Evolutionary conservation across 1,140 invertebrate genomes (phyloP), one percentile per base, ranked within the genome.

Genomic region (Drosophila equinoxialis): DNA sequence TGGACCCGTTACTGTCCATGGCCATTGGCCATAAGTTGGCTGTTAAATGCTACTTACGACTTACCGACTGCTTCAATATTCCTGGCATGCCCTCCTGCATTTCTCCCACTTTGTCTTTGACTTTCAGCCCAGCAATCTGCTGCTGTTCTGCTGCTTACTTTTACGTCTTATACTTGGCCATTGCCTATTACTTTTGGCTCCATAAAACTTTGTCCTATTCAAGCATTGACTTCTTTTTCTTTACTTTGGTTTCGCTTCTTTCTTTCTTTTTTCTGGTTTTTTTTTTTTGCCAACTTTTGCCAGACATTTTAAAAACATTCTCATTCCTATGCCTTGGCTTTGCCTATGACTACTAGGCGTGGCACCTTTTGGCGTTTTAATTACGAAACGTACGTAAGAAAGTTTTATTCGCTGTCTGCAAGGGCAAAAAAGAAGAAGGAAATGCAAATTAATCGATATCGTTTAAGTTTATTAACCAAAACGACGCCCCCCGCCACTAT

Each of bases 391-490:
- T 51, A 51, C 45, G 37, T 39, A 70, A 65, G 74, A 86, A 86
- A 89, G 70, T 83, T 87, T 63, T 55, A 42, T 45, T 39, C 64
- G 23, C 64, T 62, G 55, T 51, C 71, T 57, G 64, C 61, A 63
- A 20, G 57, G 60, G 60, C 45, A 23, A 75, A 70, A 59, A 51
- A 60, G 59, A 26, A 72, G 60, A 67, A 59, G 75, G 68, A 72
- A 79, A 87, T 87, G 84, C 84, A 87, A 87, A 87, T 87, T 83
- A 87, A 87, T 87, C 84, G 83, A 87, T 87, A 89, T 89, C 79
- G 81, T 87, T 87, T 79, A 73, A 68, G 76, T 87, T 79, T 89
- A 79, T 79, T 55, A 66, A 61, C 54, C 58, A 54, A 58, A 60
- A 64, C 66, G 33, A 68, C 48, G 67, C 74, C 70, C 70, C 81